These are phyloP conservation scores for Lagopus leucura DNA, from an alignment of 2,113 vertebrate genomes.

Conservation along the genomic window DNA sequence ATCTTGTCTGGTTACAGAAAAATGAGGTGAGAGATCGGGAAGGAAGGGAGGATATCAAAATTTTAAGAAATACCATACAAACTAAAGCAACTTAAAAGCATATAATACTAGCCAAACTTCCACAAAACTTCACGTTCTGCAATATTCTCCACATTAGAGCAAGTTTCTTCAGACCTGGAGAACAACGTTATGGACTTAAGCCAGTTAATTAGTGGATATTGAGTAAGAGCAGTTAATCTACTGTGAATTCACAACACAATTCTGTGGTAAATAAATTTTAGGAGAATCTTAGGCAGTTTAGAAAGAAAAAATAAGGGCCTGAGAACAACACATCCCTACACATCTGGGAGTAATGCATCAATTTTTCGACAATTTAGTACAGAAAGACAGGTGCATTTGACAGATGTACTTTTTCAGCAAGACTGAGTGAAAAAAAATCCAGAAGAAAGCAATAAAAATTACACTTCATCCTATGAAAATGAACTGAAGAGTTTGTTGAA, in stretches of 20 bases:
- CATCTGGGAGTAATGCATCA: conserved; percentile 16
- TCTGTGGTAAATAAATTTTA: conserved; percentile 11
- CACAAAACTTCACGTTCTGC: not conserved
- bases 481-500: not conserved
- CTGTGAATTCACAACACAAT: not conserved
- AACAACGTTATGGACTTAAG: not conserved
- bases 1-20: not conserved
- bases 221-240: not conserved
- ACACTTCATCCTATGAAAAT: not conserved
- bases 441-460: conserved; percentile 9
- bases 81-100: not conserved
- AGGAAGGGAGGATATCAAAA: not conserved
- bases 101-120: not conserved
- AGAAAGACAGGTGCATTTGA: conserved; percentile 25
- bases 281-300: not conserved
- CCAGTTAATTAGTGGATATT: not conserved
- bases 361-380: conserved; percentile 17
- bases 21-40: not conserved
- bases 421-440: conserved; percentile 26
- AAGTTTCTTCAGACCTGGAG: not conserved
- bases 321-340: not conserved
- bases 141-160: not conserved
- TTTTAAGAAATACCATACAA: not conserved
- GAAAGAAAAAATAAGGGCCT: not conserved
- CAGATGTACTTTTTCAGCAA: conserved; percentile 23